These are phyloP conservation scores for Zeugodacus cucurbitae DNA, from an alignment of 1,140 invertebrate species.

Conservation along the genomic window DNA sequence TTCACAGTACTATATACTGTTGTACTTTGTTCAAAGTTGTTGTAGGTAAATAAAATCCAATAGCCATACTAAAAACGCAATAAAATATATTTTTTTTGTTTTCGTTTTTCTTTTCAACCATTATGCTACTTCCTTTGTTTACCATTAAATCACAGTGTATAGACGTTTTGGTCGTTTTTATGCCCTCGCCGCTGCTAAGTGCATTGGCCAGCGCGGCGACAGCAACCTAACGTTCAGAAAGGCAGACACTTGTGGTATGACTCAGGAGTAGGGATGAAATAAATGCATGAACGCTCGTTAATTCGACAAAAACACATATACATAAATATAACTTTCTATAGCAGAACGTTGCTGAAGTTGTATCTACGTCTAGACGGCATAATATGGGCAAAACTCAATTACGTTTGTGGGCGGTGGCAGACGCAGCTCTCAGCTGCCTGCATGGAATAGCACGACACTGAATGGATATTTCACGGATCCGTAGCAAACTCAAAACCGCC, in stretches of 20 bases:
- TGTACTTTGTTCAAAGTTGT: neutral
- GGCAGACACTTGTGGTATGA: conserved; percentile 21
- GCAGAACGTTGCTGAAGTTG: neutral
- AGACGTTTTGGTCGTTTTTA: neutral
- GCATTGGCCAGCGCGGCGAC: neutral
- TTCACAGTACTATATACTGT: neutral
- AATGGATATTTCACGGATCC: conserved; percentile 5
- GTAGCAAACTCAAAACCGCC: neutral
- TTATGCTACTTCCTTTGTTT: neutral
- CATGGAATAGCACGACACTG: neutral
- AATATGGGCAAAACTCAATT: conserved; percentile 27
- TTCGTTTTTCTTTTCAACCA: neutral
- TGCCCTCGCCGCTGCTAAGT: neutral
- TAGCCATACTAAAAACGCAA: neutral
- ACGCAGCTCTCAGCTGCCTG: neutral
- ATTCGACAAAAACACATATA: neutral
- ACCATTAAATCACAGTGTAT: conserved; percentile 19
- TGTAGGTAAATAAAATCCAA: neutral
- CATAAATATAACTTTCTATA: neutral
- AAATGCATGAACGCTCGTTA: conserved; percentile 20
- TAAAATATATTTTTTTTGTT: neutral
- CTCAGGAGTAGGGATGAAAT: conserved; percentile 34
- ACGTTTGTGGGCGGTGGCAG: conserved; percentile 24
- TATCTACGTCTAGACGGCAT: conserved; percentile 9
- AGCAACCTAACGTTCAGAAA: neutral